Evolutionary conservation across 2,888 invertebrate genomes (phyloP).

Genomic region (Phaonia tiefii): DNA sequence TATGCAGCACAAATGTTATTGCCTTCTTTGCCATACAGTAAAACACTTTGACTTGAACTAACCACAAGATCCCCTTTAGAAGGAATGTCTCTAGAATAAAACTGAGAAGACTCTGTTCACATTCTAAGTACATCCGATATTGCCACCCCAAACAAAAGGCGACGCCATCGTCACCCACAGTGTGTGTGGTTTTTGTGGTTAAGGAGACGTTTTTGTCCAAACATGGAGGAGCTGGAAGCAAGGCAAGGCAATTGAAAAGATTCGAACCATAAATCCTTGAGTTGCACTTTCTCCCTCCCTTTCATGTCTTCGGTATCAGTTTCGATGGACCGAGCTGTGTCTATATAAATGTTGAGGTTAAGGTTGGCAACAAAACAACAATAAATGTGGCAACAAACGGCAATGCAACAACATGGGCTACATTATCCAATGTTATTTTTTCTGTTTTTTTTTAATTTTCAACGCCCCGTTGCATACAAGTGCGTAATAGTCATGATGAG

Average conservation of each 20-base stretch:
- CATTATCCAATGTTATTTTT: slow-evolving; percentile 43
- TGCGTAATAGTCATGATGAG: slow-evolving; percentile 48
- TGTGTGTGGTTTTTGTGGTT: slow-evolving; percentile 54
- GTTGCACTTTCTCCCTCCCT: slow-evolving; percentile 22
- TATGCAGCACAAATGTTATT: slow-evolving; percentile 10
- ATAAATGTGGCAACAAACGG: background rate
- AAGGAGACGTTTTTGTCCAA: background rate
- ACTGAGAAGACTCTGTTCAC: slow-evolving; percentile 36
- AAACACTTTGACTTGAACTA: too few relatives aligned
- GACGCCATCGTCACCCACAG: slow-evolving; percentile 53
- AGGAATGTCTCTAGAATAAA: slow-evolving; percentile 57
- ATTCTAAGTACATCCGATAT: slow-evolving; percentile 14
- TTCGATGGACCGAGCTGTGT: too few relatives aligned
- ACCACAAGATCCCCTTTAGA: slow-evolving; percentile 15
- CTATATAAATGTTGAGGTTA: slow-evolving; percentile 54
- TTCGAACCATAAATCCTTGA: slow-evolving; percentile 63
- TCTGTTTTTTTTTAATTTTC: slow-evolving; percentile 48
- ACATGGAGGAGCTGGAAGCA: too few relatives aligned
- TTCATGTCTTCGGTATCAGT: too few relatives aligned
- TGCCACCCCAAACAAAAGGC: background rate
- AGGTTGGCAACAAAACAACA: slow-evolving; percentile 52
- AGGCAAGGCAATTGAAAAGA: slow-evolving; percentile 60
- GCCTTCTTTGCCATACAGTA: slow-evolving; percentile 7
- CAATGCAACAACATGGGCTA: background rate
- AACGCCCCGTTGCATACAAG: slow-evolving; percentile 57